These are phyloP conservation scores for Mercenaria mercenaria DNA, from an alignment of 1,140 invertebrate species.

Conservation along the genomic window DNA sequence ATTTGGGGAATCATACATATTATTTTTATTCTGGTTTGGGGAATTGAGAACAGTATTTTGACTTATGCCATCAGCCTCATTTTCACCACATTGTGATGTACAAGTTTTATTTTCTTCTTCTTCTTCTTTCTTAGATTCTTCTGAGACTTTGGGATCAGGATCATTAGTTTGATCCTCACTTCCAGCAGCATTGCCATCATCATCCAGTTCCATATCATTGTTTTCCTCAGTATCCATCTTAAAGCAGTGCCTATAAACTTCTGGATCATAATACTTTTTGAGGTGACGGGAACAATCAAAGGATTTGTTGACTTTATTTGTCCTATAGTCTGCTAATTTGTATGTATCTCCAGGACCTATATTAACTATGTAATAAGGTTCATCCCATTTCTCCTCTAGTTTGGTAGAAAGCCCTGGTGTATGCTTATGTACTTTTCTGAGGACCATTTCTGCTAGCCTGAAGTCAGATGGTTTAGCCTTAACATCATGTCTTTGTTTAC, in stretches of 20 bases:
- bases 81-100: not conserved
- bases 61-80: not conserved
- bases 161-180: not conserved
- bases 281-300: not conserved
- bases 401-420: constrained; percentile 2
- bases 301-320: not conserved
- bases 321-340: not conserved
- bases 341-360: constrained; percentile 11
- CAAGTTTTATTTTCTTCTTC: too few species aligned
- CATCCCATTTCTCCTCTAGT: constrained; percentile 16
- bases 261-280: not conserved
- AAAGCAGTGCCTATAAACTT: not conserved
- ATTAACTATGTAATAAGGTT: not conserved
- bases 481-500: constrained; percentile 10
- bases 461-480: constrained; percentile 16
- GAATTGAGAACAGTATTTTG: not conserved
- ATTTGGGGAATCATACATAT: too few species aligned
- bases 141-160: not conserved
- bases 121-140: not conserved
- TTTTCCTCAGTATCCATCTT: not conserved
- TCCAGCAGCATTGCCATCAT: not conserved
- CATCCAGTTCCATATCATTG: not conserved
- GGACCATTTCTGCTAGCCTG: not conserved
- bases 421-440: not conserved
- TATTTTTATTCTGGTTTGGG: too few species aligned